These are phyloP conservation scores for Burhinus bistriatus DNA, from an alignment of 2,113 vertebrate species.

Conservation along the genomic window DNA sequence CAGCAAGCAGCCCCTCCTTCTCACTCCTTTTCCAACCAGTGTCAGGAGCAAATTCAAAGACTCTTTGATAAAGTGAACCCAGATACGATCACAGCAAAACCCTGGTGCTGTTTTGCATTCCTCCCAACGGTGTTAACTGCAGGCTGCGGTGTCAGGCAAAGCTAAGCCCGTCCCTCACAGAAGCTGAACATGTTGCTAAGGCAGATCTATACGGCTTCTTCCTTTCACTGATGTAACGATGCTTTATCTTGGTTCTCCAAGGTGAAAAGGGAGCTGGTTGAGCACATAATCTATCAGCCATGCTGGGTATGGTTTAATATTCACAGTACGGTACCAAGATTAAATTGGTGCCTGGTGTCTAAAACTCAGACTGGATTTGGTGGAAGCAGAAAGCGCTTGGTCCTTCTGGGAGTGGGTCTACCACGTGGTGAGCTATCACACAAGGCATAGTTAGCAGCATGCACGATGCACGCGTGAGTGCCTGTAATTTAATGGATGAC, in stretches of 20 bases:
- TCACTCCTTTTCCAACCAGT: background rate
- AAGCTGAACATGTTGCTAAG: background rate
- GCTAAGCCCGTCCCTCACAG: background rate
- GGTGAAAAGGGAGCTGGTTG: background rate
- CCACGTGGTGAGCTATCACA: accelerated
- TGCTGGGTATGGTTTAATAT: background rate
- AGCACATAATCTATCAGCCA: background rate
- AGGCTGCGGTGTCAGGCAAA: background rate
- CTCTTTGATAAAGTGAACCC: background rate
- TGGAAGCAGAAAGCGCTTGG: background rate
- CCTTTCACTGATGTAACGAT: background rate
- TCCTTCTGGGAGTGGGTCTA: background rate
- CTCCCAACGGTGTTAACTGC: background rate
- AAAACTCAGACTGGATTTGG: background rate
- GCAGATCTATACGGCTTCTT: background rate
- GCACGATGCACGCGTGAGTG: background rate
- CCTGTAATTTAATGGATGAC: background rate
- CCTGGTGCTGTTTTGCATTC: background rate
- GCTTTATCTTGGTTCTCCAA: background rate
- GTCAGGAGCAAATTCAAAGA: background rate
- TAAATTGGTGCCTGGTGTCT: background rate
- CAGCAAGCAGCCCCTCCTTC: conserved; percentile 3
- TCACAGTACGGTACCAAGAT: accelerated
- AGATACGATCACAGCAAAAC: background rate
- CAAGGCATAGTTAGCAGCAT: background rate